Percentiles rank a stretch among this genome's conserved stretches.
Conservation (phyloP, 1,140 invertebrate genomes). For the Drosophila tristis region DNA sequence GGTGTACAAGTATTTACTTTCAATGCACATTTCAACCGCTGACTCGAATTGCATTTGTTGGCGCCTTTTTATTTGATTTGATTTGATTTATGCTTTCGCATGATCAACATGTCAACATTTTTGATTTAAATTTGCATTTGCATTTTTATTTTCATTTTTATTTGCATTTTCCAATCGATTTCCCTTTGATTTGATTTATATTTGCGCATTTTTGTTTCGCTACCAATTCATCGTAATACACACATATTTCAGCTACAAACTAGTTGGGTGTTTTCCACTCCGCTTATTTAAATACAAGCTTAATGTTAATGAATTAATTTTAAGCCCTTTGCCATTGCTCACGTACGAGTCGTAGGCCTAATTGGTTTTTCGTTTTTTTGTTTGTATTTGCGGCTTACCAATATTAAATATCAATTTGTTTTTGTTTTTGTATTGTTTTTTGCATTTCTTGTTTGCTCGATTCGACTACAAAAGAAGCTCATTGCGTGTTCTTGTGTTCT, state of each 20-base stretch:
- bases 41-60: conserved; percentile 24
- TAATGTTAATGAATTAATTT: conserved; percentile 68
- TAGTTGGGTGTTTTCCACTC: conserved; percentile 32
- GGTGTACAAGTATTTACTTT: conserved; percentile 36
- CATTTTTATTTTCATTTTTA: conserved; percentile 13
- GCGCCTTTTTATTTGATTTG: conserved; percentile 2
- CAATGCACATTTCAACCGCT: conserved; percentile 37
- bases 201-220: conserved; percentile 33
- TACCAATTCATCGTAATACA: conserved; percentile 33
- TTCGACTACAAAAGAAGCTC: conserved; percentile 71
- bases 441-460: neutral
- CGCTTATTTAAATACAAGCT: conserved; percentile 66
- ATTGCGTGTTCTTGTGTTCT: conserved; percentile 57
- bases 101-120: conserved; percentile 32
- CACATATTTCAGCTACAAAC: conserved; percentile 42
- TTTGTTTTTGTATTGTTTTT: conserved; percentile 19
- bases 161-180: conserved; percentile 34
- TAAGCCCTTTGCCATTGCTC: conserved; percentile 37
- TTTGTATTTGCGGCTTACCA: neutral
- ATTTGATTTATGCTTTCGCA: conserved; percentile 32
- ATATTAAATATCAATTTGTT: conserved; percentile 7
- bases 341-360: conserved; percentile 2
- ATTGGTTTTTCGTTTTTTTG: neutral
- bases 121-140: conserved; percentile 59
- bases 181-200: conserved; percentile 53